Percentiles rank a stretch among this genome's conserved stretches.
phyloP scores from a whole-genome alignment of 2,888 invertebrate species.

The Dorcus hopei region DNA sequence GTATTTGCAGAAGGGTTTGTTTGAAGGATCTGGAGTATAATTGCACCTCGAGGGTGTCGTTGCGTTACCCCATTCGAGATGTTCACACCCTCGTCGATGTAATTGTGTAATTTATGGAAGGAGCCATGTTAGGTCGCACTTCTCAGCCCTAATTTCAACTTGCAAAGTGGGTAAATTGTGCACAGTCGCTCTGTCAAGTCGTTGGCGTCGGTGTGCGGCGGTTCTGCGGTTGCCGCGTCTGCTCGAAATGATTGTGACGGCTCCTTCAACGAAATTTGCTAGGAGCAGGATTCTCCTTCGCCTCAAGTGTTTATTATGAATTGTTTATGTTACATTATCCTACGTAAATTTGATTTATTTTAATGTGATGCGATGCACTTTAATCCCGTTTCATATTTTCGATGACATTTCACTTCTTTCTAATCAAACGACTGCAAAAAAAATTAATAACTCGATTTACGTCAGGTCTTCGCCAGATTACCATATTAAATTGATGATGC shows the following conservation, averaged over 20 bases:
- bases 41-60: constrained; percentile 44
- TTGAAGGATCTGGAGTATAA: constrained; percentile 41
- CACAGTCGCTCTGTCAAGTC: constrained; percentile 11
- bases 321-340: constrained; percentile 14
- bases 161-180: constrained; percentile 36
- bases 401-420: too few relatives aligned
- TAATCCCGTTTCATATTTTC: not conserved
- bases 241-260: constrained; percentile 12
- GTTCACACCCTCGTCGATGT: constrained; percentile 39
- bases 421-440: too few relatives aligned
- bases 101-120: constrained; percentile 48
- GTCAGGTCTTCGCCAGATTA: too few relatives aligned
- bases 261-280: constrained; percentile 4
- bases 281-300: not conserved
- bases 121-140: constrained; percentile 32
- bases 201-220: not conserved
- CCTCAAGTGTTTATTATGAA: constrained; percentile 15
- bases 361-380: not conserved
- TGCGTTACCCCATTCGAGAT: constrained; percentile 29
- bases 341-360: constrained; percentile 6
- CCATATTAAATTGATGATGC: too few relatives aligned
- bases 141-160: constrained; percentile 33
- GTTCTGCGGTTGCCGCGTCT: constrained; percentile 9
- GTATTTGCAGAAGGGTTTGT: constrained; percentile 34
- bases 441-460: too few relatives aligned